These are phyloP conservation scores for Peromyscus polionotus DNA, from an alignment of 2,113 vertebrate species.

Conservation along the genomic window DNA sequence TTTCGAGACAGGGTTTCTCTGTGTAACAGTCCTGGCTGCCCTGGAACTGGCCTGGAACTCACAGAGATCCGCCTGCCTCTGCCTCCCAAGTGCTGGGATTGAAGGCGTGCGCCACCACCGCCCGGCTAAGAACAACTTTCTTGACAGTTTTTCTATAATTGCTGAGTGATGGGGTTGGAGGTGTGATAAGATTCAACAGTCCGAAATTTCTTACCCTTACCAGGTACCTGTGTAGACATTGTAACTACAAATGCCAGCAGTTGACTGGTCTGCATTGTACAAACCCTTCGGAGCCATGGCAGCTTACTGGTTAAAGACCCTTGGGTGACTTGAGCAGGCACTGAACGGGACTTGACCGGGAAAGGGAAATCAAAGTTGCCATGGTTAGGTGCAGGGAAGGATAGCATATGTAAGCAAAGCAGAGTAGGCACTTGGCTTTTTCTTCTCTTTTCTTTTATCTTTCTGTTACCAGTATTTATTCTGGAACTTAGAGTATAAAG, in stretches of 20 bases:
- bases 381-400: not conserved
- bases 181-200: constrained; percentile 33
- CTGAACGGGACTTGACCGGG: not conserved
- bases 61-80: too few species aligned
- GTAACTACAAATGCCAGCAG: not conserved
- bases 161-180: not conserved
- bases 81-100: too few species aligned
- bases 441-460: not conserved
- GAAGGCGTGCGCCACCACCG: too few species aligned
- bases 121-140: not conserved
- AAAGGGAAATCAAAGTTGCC: not conserved
- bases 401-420: not conserved
- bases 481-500: constrained; percentile 40
- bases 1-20: too few species aligned
- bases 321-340: not conserved
- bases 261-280: not conserved
- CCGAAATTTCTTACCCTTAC: constrained; percentile 11
- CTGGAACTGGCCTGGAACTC: too few species aligned
- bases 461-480: not conserved
- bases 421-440: not conserved
- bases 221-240: not conserved
- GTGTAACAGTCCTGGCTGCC: too few species aligned
- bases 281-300: not conserved
- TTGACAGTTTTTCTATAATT: constrained; percentile 57
- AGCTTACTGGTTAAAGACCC: constrained; percentile 1